A percentile compares a stretch with the other conserved stretches of the same genome.
phyloP scores from a whole-genome alignment of 2,888 invertebrate genomes.

The Tridacna crocea region DNA sequence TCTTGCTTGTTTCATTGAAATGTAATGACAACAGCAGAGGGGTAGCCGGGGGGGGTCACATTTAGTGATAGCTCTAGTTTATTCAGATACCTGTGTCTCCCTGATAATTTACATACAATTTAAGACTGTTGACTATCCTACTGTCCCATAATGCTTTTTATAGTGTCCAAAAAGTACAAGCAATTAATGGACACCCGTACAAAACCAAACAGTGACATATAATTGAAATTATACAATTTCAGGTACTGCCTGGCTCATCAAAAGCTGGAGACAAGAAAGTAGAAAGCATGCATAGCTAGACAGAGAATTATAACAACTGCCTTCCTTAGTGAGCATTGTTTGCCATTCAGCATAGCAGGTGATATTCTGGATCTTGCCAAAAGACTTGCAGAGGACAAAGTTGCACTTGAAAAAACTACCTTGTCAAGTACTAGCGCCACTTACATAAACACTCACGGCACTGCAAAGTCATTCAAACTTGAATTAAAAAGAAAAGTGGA shows the following conservation, averaged over 20 bases:
- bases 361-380: background rate
- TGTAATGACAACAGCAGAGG: too few relatives aligned
- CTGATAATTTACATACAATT: too few relatives aligned
- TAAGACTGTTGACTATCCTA: too few relatives aligned
- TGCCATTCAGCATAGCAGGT: slow-evolving; percentile 37
- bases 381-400: background rate
- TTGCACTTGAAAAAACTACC: background rate
- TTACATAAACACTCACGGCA: slow-evolving; percentile 35
- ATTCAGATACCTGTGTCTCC: too few relatives aligned
- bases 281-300: slow-evolving; percentile 23
- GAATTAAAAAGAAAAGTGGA: slow-evolving; percentile 28
- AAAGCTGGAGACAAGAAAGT: background rate
- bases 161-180: too few relatives aligned
- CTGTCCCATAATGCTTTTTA: too few relatives aligned
- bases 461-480: slow-evolving; percentile 32
- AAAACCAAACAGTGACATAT: too few relatives aligned
- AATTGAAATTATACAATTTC: background rate
- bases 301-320: slow-evolving; percentile 11
- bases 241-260: slow-evolving; percentile 36
- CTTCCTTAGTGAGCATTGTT: slow-evolving; percentile 36
- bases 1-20: too few relatives aligned
- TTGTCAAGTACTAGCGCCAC: slow-evolving; percentile 18
- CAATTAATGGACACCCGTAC: too few relatives aligned
- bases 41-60: too few relatives aligned
- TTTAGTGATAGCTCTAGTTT: too few relatives aligned